phyloP scores from a whole-genome alignment of 92 coral and sea anemone species.

The Parazoanthus darwini region DNA sequence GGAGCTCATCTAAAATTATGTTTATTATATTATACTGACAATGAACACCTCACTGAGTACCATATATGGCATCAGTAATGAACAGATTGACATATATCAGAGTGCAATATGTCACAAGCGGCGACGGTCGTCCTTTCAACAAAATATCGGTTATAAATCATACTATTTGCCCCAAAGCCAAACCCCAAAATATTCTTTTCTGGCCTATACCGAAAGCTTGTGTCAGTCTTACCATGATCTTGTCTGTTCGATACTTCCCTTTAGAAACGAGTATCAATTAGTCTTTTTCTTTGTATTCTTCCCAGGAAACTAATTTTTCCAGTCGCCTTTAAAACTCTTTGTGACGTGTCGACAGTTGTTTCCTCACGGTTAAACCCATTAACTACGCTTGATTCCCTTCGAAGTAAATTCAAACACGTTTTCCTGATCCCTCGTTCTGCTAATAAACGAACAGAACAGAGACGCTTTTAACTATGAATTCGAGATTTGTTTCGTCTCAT shows the following conservation, averaged over 20 bases:
- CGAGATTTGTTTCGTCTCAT: not conserved
- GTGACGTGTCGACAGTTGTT: not conserved
- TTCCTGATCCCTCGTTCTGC: not conserved
- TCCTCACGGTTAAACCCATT: not conserved
- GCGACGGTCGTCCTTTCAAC: not conserved
- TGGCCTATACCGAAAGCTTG: not conserved
- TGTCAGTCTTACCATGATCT: not conserved
- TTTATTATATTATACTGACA: no score
- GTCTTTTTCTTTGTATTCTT: not conserved
- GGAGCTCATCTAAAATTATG: no score
- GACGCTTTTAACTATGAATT: not conserved
- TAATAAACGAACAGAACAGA: not conserved
- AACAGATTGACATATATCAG: no score
- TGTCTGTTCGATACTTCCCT: not conserved
- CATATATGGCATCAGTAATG: no score
- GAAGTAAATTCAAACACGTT: not conserved
- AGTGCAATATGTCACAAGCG: not conserved
- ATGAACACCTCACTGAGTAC: no score
- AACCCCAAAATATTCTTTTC: not conserved
- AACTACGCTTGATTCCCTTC: not conserved
- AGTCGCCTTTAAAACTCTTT: not conserved
- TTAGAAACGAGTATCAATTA: not conserved
- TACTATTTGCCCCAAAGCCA: not conserved
- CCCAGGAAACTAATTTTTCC: not conserved
- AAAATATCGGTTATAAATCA: not conserved